Base-by-base conservation (phyloP, 2,113 vertebrate species). In the Edolisoma coerulescens region DNA sequence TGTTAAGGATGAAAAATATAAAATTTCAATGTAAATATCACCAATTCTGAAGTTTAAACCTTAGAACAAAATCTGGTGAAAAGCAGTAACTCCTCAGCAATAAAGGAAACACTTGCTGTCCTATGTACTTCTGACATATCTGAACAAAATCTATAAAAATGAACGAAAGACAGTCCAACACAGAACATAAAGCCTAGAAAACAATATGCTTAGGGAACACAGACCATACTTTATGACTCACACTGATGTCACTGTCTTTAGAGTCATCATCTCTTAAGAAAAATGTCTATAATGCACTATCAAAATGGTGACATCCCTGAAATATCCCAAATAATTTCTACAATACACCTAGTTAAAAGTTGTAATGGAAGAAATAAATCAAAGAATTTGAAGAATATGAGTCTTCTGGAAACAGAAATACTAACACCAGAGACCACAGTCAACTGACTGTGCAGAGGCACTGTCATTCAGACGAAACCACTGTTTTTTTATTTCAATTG, bases 1-100 rank as follows among this genome's bases (percentile, higher is more conserved):
- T 99, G 97, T 86, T 94, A 97, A 94, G 81, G 75, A 86, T 84
- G 89, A 92, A 52, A 96, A 73, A 87, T 1, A 24, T 6, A 79
- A 61, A 68, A 65, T n/a, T 56, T 75, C 37, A 6, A 22, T 15
- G 33, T 45, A 89, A 80, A 41, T 76, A 70, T 8, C 54, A 73
- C 10, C 16, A 42, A 4, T 64, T 89, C 24, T 39, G 28, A 90
- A 90, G n/a, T 78, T 88, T 69, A 92, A 78, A 89, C n/a, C n/a
- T 57, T 4, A 57, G 60, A 89, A 89, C 32, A 41, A n/a, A 84
- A 68, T 15, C 26, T 70, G 17, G 20, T 75, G 64, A 74, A 87
- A 90, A 86, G 60, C 71, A 53, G 16, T 4, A 83, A 52, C 33
- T 64, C 37, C 27, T 80, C 44, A 61, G 59, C 60, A 80, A 86